Conservation (phyloP, 2,113 vertebrate species). For the Gracilinanus agilis region DNA sequence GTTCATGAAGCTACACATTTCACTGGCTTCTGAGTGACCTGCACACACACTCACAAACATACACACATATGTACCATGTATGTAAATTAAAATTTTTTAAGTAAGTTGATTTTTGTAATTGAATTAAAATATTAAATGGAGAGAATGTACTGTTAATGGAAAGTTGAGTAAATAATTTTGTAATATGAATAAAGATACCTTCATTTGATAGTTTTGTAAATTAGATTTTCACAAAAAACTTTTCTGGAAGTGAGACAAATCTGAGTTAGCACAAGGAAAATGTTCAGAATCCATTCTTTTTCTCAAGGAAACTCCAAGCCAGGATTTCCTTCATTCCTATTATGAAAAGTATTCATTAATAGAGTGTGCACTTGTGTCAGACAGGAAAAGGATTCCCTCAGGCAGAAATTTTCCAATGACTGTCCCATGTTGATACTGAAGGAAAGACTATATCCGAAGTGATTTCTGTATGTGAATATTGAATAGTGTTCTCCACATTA, state of each 20-base stretch:
- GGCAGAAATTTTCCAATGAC: background rate
- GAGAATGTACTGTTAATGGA: constrained; percentile 12
- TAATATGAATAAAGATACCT: background rate
- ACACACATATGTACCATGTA: constrained; percentile 21
- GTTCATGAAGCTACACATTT: background rate
- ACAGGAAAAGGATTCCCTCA: constrained; percentile 2
- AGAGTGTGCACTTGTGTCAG: constrained; percentile 23
- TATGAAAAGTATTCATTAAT: constrained; percentile 48
- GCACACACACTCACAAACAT: background rate
- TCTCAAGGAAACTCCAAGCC: constrained; percentile 30
- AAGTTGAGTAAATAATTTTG: constrained; percentile 17
- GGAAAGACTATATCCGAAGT: background rate
- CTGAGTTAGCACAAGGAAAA: constrained; percentile 20
- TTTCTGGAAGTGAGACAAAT: constrained; percentile 29
- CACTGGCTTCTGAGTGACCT: background rate
- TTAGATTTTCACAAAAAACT: constrained; percentile 45
- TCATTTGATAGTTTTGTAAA: background rate
- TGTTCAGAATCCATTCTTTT: constrained; percentile 21
- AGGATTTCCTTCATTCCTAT: constrained; percentile 46
- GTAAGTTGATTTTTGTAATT: constrained; percentile 47
- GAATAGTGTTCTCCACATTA: constrained; percentile 15
- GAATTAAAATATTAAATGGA: constrained; percentile 37
- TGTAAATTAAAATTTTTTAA: constrained; percentile 31
- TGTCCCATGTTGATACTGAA: background rate
- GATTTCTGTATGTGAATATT: constrained; percentile 48